Evolutionary conservation across 2,113 vertebrate species (phyloP).

Genomic region (Trematocara unimaculatum): DNA sequence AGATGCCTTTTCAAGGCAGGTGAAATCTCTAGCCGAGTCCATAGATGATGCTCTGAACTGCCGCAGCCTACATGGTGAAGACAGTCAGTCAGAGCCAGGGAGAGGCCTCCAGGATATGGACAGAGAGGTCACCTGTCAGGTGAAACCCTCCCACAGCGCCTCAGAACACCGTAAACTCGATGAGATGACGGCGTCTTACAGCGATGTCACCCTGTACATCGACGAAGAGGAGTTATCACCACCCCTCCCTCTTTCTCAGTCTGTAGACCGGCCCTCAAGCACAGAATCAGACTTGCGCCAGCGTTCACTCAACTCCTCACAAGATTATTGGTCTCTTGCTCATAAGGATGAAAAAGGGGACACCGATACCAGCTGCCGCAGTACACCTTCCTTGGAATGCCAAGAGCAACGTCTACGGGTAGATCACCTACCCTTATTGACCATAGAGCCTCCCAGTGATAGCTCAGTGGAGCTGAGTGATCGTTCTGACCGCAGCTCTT

Average conservation of each 20-base stretch:
- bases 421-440: conserved; percentile 87
- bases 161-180: conserved; percentile 82
- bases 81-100: conserved; percentile 69
- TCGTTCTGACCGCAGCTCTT: conserved; percentile 85
- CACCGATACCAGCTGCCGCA: conserved; percentile 88
- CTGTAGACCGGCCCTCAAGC: conserved; percentile 81
- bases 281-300: conserved; percentile 84
- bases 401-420: conserved; percentile 84
- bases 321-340: conserved; percentile 90
- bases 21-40: conserved; percentile 94
- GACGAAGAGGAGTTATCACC: conserved; percentile 95
- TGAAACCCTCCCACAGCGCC: conserved; percentile 69
- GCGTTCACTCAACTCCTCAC: conserved; percentile 77
- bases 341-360: conserved; percentile 88
- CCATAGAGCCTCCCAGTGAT: conserved; percentile 93
- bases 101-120: conserved; percentile 72
- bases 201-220: conserved; percentile 93
- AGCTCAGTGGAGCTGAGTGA: conserved; percentile 92
- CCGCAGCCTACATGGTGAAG: conserved; percentile 86
- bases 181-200: conserved; percentile 94
- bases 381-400: conserved; percentile 87
- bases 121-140: conserved; percentile 69
- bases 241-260: conserved; percentile 81
- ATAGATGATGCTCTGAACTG: conserved; percentile 96
- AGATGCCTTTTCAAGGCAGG: conserved; percentile 94